These are phyloP conservation scores for Pangasius larnaudii DNA, from an alignment of 2,797 vertebrate genomes.

Conservation along the genomic window DNA sequence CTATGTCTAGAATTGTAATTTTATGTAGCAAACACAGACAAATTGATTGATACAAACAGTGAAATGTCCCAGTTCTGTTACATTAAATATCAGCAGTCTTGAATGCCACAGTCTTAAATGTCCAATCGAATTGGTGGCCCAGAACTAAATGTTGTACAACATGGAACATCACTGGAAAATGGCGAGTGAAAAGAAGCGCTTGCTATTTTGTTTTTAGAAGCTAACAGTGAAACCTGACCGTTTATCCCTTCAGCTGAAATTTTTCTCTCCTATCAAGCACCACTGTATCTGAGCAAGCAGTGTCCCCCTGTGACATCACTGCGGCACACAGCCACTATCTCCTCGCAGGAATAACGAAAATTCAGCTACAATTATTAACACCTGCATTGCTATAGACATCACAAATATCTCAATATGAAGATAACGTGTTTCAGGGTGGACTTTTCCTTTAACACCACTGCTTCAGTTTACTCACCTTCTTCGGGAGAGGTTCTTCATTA, in stretches of 20 bases:
- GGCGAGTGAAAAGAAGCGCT: not conserved
- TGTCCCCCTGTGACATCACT: not conserved
- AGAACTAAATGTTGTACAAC: not conserved
- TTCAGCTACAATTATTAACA: not conserved
- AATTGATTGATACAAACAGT: not conserved
- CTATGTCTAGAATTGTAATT: not conserved
- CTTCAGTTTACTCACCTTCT: slow-evolving; percentile 84
- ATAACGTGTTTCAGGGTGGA: not conserved
- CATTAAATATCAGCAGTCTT: not conserved
- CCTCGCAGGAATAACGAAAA: not conserved
- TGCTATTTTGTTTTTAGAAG: not conserved
- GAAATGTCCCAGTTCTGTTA: not conserved
- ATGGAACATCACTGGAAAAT: not conserved
- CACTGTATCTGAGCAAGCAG: no score
- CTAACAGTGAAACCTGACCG: not conserved
- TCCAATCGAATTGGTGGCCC: no score
- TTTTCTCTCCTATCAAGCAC: not conserved
- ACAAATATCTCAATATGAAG: no score
- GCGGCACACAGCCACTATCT: not conserved
- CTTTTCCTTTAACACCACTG: not conserved
- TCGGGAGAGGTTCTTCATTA: slow-evolving; percentile 98
- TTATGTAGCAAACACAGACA: not conserved
- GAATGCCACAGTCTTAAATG: not conserved
- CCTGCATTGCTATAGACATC: no score
- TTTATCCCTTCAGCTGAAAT: not conserved